A percentile compares a stretch with the other conserved stretches of the same genome.
Evolutionary conservation across 2,888 invertebrate species (phyloP).

Genomic region (Nematopogon swammerdamellus): DNA sequence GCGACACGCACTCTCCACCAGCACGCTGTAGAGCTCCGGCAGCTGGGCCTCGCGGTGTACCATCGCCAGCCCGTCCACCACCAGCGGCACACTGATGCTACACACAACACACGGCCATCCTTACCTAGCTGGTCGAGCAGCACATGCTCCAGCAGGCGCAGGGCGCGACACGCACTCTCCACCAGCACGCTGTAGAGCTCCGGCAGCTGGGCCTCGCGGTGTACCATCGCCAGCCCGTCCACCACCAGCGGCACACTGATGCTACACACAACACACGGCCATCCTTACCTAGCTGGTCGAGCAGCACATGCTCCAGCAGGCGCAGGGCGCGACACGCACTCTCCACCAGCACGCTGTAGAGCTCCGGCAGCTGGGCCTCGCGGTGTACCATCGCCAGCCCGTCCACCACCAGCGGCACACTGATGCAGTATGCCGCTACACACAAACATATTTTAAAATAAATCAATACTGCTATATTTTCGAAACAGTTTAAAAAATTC

Average conservation of each 20-base stretch:
- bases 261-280: too few relatives aligned
- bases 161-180: conserved; percentile 69
- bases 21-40: conserved; percentile 64
- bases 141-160: conserved; percentile 62
- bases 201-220: conserved; percentile 59
- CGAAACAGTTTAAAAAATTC: not conserved
- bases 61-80: conserved; percentile 70
- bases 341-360: conserved; percentile 74
- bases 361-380: conserved; percentile 57
- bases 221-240: conserved; percentile 70
- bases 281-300: conserved; percentile 59
- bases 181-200: conserved; percentile 71
- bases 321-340: conserved; percentile 69
- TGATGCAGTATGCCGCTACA: conserved; percentile 58
- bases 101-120: too few relatives aligned
- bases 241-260: conserved; percentile 63
- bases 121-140: conserved; percentile 59
- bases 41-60: conserved; percentile 63
- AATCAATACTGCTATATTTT: too few relatives aligned
- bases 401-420: conserved; percentile 66
- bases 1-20: conserved; percentile 72
- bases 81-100: conserved; percentile 59
- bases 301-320: conserved; percentile 60
- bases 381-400: conserved; percentile 68
- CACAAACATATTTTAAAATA: too few relatives aligned